Percentiles rank a stretch among this genome's conserved stretches.
Conservation (phyloP, 2,113 vertebrate species). For the Maccullochella peelii region DNA sequence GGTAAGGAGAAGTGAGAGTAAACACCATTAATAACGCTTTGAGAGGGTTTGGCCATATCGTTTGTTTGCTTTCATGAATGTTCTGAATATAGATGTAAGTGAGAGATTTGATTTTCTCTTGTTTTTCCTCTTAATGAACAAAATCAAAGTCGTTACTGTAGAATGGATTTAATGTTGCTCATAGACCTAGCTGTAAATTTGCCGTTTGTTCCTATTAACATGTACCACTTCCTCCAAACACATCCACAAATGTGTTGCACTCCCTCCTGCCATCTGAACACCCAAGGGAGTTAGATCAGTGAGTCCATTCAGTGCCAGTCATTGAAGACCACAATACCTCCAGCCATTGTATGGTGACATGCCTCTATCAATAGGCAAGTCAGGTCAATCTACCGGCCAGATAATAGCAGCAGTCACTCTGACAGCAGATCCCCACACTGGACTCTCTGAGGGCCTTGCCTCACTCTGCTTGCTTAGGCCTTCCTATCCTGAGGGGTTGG, state of each 20-base stretch:
- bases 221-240: neutral
- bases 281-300: slow-evolving; percentile 42
- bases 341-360: slow-evolving; percentile 72
- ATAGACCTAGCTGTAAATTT: neutral
- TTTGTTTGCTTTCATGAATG: slow-evolving; percentile 55
- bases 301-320: slow-evolving; percentile 60
- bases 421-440: slow-evolving; percentile 69
- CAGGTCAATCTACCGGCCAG: slow-evolving; percentile 75
- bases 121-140: neutral
- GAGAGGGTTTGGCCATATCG: slow-evolving; percentile 36
- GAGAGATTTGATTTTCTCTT: slow-evolving; percentile 19
- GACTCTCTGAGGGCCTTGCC: slow-evolving; percentile 67
- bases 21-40: slow-evolving; percentile 73
- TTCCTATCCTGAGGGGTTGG: slow-evolving; percentile 71
- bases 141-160: slow-evolving; percentile 3
- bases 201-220: neutral
- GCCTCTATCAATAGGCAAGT: slow-evolving; percentile 74
- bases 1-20: slow-evolving; percentile 68
- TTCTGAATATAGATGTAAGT: slow-evolving; percentile 35
- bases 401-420: slow-evolving; percentile 79
- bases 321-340: slow-evolving; percentile 56
- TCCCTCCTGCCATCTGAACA: slow-evolving; percentile 30
- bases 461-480: slow-evolving; percentile 61
- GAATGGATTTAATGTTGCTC: neutral
- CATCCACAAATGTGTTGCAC: slow-evolving; percentile 31